These are phyloP conservation scores for Lycodopsis pacificus DNA, from an alignment of 2,797 vertebrate genomes.

Conservation along the genomic window DNA sequence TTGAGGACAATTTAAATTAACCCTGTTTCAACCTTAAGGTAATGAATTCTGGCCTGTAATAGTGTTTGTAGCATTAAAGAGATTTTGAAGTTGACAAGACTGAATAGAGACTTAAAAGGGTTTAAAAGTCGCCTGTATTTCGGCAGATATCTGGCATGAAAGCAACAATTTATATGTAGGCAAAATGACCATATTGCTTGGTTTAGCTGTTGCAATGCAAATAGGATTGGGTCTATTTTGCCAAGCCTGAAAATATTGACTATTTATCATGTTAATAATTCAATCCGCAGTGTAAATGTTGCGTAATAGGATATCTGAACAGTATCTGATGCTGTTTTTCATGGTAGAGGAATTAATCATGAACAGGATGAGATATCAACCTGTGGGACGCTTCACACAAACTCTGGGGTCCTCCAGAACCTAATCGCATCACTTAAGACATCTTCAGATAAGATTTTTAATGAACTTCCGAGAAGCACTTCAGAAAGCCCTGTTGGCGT, in stretches of 20 bases:
- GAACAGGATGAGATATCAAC: conserved; percentile 70
- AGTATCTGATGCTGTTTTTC: conserved; percentile 58
- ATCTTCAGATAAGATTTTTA: conserved; percentile 74
- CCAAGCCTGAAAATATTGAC: conserved; percentile 34
- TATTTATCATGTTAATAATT: conserved; percentile 60
- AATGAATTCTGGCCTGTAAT: conserved; percentile 42
- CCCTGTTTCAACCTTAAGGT: conserved; percentile 30
- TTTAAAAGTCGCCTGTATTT: conserved; percentile 3
- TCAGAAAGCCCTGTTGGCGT: conserved; percentile 55
- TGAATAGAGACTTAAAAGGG: conserved; percentile 28
- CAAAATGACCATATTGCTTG: conserved; percentile 10
- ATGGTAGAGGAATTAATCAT: conserved; percentile 72
- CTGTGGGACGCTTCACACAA: conserved; percentile 59
- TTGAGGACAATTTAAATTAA: conserved; percentile 56
- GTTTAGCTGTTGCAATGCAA: conserved; percentile 10
- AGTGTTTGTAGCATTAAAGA: conserved; percentile 40
- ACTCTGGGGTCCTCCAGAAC: conserved; percentile 66
- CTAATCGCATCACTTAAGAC: conserved; percentile 75
- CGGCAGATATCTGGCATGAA: background rate
- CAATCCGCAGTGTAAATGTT: conserved; percentile 61
- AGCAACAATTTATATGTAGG: conserved; percentile 13
- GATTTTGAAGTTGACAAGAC: conserved; percentile 42
- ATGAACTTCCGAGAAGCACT: conserved; percentile 70
- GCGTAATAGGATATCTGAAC: conserved; percentile 65
- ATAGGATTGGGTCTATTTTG: background rate